phyloP scores from a whole-genome alignment of 2,797 vertebrate species.

The Pteronotus mesoamericanus region DNA sequence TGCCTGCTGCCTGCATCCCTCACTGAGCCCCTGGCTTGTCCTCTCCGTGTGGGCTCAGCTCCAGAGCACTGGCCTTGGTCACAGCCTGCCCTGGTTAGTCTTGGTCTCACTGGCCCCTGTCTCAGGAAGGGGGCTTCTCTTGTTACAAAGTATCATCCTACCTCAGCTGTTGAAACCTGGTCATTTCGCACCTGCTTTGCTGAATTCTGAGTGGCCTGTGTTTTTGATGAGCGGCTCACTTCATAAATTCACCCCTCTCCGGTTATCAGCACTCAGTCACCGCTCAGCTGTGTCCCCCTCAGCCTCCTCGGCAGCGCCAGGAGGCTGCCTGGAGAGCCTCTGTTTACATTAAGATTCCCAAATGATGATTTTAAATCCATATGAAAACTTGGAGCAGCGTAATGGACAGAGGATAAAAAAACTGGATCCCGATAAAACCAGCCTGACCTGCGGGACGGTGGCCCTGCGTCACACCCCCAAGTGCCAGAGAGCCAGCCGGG shows the following conservation, averaged over 20 bases:
- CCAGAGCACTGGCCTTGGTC: background rate
- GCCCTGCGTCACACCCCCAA: accelerated
- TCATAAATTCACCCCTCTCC: conserved; percentile 45
- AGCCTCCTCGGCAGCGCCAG: background rate
- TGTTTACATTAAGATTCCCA: background rate
- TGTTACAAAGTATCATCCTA: conserved; percentile 57
- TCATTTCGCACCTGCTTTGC: conserved; percentile 52
- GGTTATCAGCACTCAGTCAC: conserved; percentile 31
- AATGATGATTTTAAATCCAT: background rate
- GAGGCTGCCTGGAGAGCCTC: background rate
- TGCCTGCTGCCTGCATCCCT: background rate
- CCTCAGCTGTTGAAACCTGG: conserved; percentile 61
- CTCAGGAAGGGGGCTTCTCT: conserved; percentile 13
- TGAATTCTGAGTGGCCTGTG: conserved; percentile 45
- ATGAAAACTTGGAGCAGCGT: background rate
- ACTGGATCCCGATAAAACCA: background rate
- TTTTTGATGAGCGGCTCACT: conserved; percentile 47
- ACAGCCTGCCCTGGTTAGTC: conserved; percentile 19
- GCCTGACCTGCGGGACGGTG: background rate
- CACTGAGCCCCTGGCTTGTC: background rate
- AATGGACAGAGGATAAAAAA: background rate
- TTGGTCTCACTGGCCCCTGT: background rate
- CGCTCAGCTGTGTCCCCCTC: background rate
- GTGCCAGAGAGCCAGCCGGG: background rate
- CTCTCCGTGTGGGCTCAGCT: conserved; percentile 43